phyloP scores from a whole-genome alignment of 2,113 vertebrate genomes.

The Tonatia bakeri region DNA sequence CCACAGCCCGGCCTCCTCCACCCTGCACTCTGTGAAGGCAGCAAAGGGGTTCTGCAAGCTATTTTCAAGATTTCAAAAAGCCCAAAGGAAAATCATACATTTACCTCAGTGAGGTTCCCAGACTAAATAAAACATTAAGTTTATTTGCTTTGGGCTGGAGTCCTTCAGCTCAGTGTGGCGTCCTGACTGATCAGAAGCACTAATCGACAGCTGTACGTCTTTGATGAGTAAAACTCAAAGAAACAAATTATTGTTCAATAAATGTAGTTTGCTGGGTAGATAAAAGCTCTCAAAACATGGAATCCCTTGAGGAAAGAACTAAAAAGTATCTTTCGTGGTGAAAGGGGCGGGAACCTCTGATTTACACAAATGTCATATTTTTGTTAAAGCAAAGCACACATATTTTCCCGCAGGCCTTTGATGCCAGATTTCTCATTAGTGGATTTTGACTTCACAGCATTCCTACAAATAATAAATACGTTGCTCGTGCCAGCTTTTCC shows the following conservation, averaged over 20 bases:
- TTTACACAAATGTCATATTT: conserved; percentile 4
- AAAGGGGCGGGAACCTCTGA: conserved; percentile 9
- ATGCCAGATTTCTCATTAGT: conserved; percentile 1
- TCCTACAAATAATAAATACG: neutral
- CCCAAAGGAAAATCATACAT: conserved; percentile 60
- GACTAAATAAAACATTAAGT: conserved; percentile 72
- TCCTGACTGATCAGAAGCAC: conserved; percentile 52
- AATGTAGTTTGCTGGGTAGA: conserved; percentile 58
- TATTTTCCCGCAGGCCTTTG: conserved; percentile 16
- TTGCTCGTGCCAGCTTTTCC: neutral
- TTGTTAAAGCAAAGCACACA: conserved; percentile 28
- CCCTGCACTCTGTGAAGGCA: neutral
- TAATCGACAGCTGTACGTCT: conserved; percentile 59
- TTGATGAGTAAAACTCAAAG: conserved; percentile 66
- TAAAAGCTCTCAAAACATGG: conserved; percentile 66
- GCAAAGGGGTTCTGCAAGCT: neutral
- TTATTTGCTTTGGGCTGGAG: conserved; percentile 66
- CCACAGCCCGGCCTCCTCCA: neutral
- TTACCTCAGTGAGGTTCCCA: conserved; percentile 60
- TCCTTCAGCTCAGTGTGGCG: conserved; percentile 39
- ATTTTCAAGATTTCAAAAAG: conserved; percentile 60
- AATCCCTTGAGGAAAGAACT: conserved; percentile 50
- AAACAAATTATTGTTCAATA: conserved; percentile 72
- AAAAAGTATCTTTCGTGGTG: conserved; percentile 29
- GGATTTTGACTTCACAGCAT: neutral